Percentiles rank a stretch among this genome's conserved stretches.
phyloP scores from a whole-genome alignment of 2,113 vertebrate genomes.

The Hemiprocne comata region DNA sequence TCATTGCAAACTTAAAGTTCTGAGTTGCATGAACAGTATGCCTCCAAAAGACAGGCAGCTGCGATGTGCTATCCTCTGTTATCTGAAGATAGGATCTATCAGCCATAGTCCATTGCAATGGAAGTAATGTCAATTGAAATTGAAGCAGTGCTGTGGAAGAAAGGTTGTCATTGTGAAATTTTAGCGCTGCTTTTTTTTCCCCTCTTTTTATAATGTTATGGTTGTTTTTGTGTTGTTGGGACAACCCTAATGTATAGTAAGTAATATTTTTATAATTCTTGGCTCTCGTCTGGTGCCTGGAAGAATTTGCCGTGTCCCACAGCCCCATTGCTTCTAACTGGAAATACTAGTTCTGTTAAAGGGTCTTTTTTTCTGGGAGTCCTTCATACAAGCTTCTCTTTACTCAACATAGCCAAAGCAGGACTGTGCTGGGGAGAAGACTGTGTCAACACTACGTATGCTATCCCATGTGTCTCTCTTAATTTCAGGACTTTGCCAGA shows the following conservation, averaged over 20 bases:
- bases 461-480: not conserved
- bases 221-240: not conserved
- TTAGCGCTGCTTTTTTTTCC: not conserved
- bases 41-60: not conserved
- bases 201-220: not conserved
- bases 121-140: not conserved
- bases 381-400: not conserved
- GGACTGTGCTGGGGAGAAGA: not conserved
- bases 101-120: not conserved
- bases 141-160: not conserved
- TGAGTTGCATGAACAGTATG: not conserved
- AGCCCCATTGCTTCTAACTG: not conserved
- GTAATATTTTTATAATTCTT: not conserved
- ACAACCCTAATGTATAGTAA: not conserved
- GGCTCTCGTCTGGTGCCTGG: not conserved
- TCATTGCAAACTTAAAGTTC: not conserved
- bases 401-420: not conserved
- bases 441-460: not conserved
- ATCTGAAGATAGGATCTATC: not conserved
- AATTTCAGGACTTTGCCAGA: not conserved
- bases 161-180: not conserved
- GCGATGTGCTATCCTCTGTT: not conserved
- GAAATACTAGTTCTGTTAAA: not conserved
- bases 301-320: not conserved
- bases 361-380: not conserved